Evolutionary conservation across 1,140 invertebrate species (phyloP).

Genomic region (Melanaphis sacchari): DNA sequence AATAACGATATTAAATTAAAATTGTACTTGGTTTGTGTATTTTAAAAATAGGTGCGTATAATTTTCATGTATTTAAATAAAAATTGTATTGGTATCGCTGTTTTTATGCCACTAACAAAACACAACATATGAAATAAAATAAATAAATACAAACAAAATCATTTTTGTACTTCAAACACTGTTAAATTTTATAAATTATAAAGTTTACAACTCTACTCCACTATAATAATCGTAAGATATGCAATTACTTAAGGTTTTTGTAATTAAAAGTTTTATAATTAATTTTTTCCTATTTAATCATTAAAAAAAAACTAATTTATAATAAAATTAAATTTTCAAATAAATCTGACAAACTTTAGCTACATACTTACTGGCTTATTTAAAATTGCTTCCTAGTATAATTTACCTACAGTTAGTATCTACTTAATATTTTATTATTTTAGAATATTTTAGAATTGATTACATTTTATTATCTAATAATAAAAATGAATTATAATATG

Average conservation of each 20-base stretch:
- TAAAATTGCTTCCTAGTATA: background rate
- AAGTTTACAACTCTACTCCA: background rate
- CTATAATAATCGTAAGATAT: background rate
- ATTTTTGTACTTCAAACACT: background rate
- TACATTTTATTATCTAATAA: background rate
- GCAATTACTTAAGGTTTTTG: slow-evolving; percentile 35
- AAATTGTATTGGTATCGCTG: background rate
- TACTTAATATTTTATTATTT: background rate
- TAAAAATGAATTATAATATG: background rate
- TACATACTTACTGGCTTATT: background rate
- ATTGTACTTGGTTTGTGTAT: background rate
- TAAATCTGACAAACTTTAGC: background rate
- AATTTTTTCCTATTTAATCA: background rate
- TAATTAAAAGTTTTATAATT: slow-evolving; percentile 31
- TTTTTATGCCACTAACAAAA: background rate
- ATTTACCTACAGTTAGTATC: background rate
- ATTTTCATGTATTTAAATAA: background rate
- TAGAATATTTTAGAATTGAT: background rate
- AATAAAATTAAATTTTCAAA: background rate
- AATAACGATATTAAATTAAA: background rate
- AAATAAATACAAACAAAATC: background rate
- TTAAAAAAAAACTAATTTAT: slow-evolving; percentile 12
- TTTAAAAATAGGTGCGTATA: background rate
- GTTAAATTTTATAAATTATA: background rate
- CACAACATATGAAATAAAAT: background rate